Percentiles rank a stretch among this genome's conserved stretches.
phyloP scores from a whole-genome alignment of 1,140 invertebrate genomes.

The Plutomurus gul region DNA sequence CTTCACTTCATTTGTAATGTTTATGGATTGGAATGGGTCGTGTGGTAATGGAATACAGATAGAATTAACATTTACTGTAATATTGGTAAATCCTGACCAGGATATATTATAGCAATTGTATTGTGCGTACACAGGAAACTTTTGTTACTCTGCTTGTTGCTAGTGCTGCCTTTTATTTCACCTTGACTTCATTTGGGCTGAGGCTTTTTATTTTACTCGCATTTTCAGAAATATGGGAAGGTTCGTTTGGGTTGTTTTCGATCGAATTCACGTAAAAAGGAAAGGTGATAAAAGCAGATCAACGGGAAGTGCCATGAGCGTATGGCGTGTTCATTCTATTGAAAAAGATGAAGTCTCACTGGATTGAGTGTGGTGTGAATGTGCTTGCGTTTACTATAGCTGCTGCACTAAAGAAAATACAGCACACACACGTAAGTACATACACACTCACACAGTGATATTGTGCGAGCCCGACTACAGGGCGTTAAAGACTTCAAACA shows the following conservation, averaged over 20 bases:
- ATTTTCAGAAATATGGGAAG: background rate
- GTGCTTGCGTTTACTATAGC: background rate
- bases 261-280: background rate
- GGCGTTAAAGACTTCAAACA: no score
- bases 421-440: background rate
- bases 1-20: background rate
- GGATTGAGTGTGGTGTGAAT: background rate
- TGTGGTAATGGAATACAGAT: background rate
- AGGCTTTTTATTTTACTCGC: background rate
- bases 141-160: background rate
- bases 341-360: constrained; percentile 4
- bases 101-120: background rate
- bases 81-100: no score
- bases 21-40: no score
- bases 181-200: constrained; percentile 5
- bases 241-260: background rate
- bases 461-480: no score
- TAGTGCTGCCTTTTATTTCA: background rate
- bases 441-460: no score
- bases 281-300: background rate
- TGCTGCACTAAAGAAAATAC: background rate
- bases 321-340: background rate
- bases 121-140: background rate
- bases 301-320: background rate
- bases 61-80: background rate